phyloP scores from a whole-genome alignment of 2,113 vertebrate species.

The Lagopus leucura region DNA sequence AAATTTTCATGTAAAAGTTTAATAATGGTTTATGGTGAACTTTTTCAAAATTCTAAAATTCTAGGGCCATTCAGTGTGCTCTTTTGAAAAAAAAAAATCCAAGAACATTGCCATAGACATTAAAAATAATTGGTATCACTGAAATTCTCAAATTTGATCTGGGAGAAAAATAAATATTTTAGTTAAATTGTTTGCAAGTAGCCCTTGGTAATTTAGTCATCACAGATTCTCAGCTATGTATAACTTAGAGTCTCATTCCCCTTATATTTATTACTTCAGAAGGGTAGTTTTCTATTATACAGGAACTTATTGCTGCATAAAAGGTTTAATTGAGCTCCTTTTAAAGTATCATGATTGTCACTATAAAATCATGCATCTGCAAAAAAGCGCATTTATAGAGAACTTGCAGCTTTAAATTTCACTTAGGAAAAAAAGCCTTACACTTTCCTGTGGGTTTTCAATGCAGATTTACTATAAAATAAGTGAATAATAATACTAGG shows the following conservation, averaged over 20 bases:
- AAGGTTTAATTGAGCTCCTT: conserved; percentile 77
- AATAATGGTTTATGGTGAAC: background rate
- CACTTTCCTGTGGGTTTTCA: conserved; percentile 80
- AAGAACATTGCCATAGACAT: conserved; percentile 16
- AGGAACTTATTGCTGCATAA: conserved; percentile 70
- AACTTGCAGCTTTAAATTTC: conserved; percentile 81
- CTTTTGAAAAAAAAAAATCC: conserved; percentile 17
- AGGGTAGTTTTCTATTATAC: conserved; percentile 60
- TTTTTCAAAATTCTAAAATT: conserved; percentile 15
- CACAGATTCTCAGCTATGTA: conserved; percentile 34
- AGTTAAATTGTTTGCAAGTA: conserved; percentile 35
- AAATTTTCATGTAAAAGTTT: background rate
- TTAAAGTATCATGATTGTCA: conserved; percentile 75
- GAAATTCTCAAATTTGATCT: conserved; percentile 39
- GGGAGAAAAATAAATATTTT: conserved; percentile 67
- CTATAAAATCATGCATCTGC: conserved; percentile 75
- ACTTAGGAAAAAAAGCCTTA: conserved; percentile 71
- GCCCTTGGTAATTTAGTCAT: conserved; percentile 41
- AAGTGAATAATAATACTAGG: conserved; percentile 86
- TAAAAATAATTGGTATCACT: conserved; percentile 34
- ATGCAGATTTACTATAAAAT: conserved; percentile 87
- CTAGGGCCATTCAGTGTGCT: background rate
- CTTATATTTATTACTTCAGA: conserved; percentile 46
- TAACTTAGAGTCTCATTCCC: conserved; percentile 52
- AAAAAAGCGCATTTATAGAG: conserved; percentile 72